Evolutionary conservation across 2,113 vertebrate species (phyloP).

Genomic region (Fulica atra): DNA sequence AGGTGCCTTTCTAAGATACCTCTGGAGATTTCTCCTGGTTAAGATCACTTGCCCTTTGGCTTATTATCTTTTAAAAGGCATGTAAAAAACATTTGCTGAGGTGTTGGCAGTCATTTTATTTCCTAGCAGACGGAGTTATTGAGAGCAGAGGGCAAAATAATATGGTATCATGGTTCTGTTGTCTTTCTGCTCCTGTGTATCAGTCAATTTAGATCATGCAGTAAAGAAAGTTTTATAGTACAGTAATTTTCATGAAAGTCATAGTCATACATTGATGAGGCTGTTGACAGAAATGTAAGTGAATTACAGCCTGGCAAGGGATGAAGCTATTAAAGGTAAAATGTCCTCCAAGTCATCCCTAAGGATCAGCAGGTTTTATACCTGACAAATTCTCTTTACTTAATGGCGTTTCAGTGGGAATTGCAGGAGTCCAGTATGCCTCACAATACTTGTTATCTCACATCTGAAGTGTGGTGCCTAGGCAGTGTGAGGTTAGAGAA

Average conservation of each 20-base stretch:
- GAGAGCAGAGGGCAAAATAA: not conserved
- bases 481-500: not conserved
- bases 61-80: not conserved
- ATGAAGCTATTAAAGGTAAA: slow-evolving; percentile 58
- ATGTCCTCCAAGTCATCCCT: slow-evolving; percentile 46
- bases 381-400: slow-evolving; percentile 9
- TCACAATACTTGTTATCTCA: not conserved
- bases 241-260: slow-evolving; percentile 51
- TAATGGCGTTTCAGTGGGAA: slow-evolving; percentile 44
- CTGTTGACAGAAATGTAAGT: slow-evolving; percentile 59
- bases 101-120: not conserved
- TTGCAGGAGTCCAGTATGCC: not conserved
- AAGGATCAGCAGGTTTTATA: slow-evolving; percentile 63
- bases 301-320: slow-evolving; percentile 51
- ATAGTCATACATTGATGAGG: slow-evolving; percentile 42
- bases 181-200: slow-evolving; percentile 21
- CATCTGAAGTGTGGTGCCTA: not conserved
- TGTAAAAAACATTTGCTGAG: not conserved
- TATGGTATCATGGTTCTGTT: not conserved
- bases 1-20: not conserved
- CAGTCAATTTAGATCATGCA: slow-evolving; percentile 5
- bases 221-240: not conserved
- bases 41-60: not conserved
- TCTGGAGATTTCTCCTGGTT: not conserved
- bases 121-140: not conserved